Evolutionary conservation across 1,140 invertebrate species (phyloP).

Genomic region (Megalopta genalis): DNA sequence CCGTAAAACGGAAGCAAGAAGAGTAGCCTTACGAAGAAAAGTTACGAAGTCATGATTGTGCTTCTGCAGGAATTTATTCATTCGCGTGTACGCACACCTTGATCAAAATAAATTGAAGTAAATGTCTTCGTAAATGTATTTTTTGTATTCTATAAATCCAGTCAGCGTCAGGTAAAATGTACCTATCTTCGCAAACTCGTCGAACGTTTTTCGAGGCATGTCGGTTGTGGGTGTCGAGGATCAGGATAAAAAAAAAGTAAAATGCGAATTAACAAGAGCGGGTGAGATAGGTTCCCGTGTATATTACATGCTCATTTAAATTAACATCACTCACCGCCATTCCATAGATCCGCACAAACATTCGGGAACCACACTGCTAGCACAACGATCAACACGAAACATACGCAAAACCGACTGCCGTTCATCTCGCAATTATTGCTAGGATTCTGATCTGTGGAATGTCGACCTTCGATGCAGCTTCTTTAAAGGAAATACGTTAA

Average conservation of each 20-base stretch:
- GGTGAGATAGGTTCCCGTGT: not conserved
- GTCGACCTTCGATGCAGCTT: not conserved
- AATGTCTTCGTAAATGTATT: too few relatives aligned
- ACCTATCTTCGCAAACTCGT: too few relatives aligned
- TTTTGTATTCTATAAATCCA: too few relatives aligned
- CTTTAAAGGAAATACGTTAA: constrained; percentile 52
- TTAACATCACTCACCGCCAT: constrained; percentile 38
- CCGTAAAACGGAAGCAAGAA: too few relatives aligned
- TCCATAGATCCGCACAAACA: not conserved
- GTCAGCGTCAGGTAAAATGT: too few relatives aligned
- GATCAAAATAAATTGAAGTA: too few relatives aligned
- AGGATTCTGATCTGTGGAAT: not conserved
- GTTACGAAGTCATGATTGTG: too few relatives aligned
- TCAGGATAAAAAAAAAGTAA: not conserved
- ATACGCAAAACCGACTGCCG: not conserved
- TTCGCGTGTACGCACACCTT: too few relatives aligned
- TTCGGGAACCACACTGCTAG: constrained; percentile 16
- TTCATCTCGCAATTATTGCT: not conserved
- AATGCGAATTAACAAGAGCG: not conserved
- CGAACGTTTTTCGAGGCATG: too few relatives aligned
- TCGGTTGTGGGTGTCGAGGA: not conserved
- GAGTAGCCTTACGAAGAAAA: too few relatives aligned
- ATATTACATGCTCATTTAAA: not conserved
- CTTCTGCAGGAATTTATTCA: too few relatives aligned
- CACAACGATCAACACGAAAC: constrained; percentile 3